phyloP scores from a whole-genome alignment of 2,797 vertebrate species.

The Setipinna tenuifilis region DNA sequence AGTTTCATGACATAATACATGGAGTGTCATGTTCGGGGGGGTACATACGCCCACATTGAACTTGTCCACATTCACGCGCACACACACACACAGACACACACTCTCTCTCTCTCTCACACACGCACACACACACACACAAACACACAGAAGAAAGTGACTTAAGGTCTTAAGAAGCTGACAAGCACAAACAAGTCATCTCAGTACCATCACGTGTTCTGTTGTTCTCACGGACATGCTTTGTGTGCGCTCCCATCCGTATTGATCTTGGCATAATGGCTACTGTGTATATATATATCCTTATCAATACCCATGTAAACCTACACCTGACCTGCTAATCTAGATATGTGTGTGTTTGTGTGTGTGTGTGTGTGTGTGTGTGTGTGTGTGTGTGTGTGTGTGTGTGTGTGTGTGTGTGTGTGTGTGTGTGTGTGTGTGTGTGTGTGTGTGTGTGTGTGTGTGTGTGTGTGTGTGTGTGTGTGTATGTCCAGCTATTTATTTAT shows the following conservation, averaged over 20 bases:
- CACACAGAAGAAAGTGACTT: background rate
- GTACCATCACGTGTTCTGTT: background rate
- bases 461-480: background rate
- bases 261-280: background rate
- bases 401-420: background rate
- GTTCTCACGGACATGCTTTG: background rate
- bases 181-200: background rate
- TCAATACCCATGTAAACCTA: slow-evolving; percentile 1
- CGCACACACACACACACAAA: background rate
- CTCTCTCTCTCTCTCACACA: too few species aligned
- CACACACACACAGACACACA: background rate
- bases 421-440: slow-evolving; percentile 2
- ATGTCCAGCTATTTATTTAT: background rate
- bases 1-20: background rate
- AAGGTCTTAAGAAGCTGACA: too few species aligned
- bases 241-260: background rate
- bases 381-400: background rate
- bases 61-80: background rate
- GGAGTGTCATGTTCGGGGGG: background rate
- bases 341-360: background rate
- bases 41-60: background rate
- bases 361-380: background rate
- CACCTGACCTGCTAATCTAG: background rate
- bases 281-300: background rate
- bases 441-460: background rate